These are phyloP conservation scores for Dermolepida albohirtum DNA, from an alignment of 2,888 invertebrate species.

Conservation along the genomic window DNA sequence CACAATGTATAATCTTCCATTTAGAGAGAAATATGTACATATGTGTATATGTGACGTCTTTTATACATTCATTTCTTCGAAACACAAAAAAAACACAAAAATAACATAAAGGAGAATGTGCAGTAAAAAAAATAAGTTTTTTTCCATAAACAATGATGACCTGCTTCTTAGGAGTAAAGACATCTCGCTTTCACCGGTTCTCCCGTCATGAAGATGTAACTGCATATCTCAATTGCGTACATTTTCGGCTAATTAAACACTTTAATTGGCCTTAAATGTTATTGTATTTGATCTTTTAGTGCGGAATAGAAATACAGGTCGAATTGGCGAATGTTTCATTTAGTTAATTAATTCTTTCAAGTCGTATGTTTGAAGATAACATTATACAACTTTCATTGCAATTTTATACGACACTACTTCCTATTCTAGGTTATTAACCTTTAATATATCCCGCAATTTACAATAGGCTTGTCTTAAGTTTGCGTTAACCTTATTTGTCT, in stretches of 20 bases:
- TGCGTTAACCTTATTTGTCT: constrained; percentile 7
- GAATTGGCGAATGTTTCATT: neutral
- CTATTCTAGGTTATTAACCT: constrained; percentile 28
- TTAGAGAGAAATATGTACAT: too few relatives aligned
- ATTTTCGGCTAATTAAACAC: constrained; percentile 33
- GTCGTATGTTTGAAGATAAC: neutral
- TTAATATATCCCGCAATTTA: neutral
- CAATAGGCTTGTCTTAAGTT: constrained; percentile 6
- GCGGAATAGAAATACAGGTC: neutral
- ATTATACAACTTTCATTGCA: constrained; percentile 22
- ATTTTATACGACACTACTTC: constrained; percentile 20
- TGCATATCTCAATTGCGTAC: constrained; percentile 34
- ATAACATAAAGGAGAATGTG: too few relatives aligned
- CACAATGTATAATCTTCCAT: neutral
- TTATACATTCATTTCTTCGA: too few relatives aligned
- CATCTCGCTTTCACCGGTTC: constrained; percentile 62
- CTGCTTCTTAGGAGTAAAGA: constrained; percentile 57
- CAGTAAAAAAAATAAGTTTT: too few relatives aligned
- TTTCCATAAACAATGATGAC: constrained; percentile 51
- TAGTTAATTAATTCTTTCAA: neutral
- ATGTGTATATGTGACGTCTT: too few relatives aligned
- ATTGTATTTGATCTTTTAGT: neutral
- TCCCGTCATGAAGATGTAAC: constrained; percentile 54
- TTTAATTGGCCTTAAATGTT: constrained; percentile 10
- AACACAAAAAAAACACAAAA: too few relatives aligned